Percentiles rank a stretch among this genome's conserved stretches.
phyloP scores from a whole-genome alignment of 2,797 vertebrate genomes.

The Allobates femoralis region DNA sequence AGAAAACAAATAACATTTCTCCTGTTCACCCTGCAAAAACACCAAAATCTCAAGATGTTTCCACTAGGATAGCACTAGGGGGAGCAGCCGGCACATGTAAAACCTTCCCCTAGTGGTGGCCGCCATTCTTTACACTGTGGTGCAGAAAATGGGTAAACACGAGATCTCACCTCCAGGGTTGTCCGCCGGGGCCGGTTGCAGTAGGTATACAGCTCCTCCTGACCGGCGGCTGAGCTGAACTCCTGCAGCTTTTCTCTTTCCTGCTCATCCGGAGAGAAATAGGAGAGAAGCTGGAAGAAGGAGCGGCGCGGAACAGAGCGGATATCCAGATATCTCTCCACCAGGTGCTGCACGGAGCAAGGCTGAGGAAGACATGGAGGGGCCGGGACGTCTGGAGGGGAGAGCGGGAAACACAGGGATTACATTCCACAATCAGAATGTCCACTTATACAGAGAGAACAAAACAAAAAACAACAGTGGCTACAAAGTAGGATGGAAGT shows the following conservation, averaged over 20 bases:
- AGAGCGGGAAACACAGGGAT: too few species aligned
- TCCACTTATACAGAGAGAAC: too few species aligned
- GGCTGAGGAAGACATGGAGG: constrained; percentile 82
- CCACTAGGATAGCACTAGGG: not conserved
- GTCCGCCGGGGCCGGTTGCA: constrained; percentile 88
- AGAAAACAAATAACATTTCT: not conserved
- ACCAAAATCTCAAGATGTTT: too few species aligned
- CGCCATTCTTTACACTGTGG: not conserved
- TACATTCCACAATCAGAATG: too few species aligned
- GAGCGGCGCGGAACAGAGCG: constrained; percentile 88
- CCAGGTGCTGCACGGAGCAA: constrained; percentile 81
- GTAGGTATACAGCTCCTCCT: constrained; percentile 87
- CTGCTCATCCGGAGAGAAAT: constrained; percentile 79
- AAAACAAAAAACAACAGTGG: too few species aligned
- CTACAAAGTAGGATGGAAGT: too few species aligned
- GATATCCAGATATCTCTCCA: constrained; percentile 86
- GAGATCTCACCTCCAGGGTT: constrained; percentile 81
- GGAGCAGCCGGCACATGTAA: not conserved
- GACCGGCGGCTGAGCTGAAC: constrained; percentile 85
- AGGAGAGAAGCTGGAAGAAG: constrained; percentile 87
- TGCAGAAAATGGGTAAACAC: not conserved
- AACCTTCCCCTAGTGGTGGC: not conserved
- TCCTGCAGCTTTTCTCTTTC: constrained; percentile 89
- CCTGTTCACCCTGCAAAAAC: not conserved
- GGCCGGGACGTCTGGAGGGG: constrained; percentile 67